Conservation (phyloP, 2,113 vertebrate genomes). For the Siniperca chuatsi region DNA sequence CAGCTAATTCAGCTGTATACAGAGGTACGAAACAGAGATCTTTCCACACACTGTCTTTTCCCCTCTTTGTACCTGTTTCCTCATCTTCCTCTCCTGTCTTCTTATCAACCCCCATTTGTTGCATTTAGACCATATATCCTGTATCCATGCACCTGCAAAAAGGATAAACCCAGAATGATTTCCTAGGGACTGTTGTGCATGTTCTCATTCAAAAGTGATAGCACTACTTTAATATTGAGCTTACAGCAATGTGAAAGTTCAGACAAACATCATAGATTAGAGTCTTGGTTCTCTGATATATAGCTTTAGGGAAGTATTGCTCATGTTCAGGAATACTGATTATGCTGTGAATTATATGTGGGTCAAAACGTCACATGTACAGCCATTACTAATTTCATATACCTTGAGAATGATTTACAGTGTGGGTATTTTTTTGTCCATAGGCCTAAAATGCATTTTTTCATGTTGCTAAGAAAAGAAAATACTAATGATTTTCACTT, state of each 20-base stretch:
- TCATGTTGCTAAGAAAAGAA: not conserved
- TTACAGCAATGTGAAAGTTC: conserved; percentile 49
- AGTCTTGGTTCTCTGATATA: conserved; percentile 39
- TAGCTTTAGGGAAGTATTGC: conserved; percentile 10
- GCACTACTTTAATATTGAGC: conserved; percentile 50
- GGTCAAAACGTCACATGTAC: not conserved
- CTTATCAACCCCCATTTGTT: conserved; percentile 1
- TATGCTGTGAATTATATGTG: not conserved
- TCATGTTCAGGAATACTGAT: conserved; percentile 45
- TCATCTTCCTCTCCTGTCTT: not conserved
- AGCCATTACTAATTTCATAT: not conserved
- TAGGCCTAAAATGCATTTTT: not conserved
- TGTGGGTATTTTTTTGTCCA: not conserved
- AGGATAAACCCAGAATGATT: conserved; percentile 28
- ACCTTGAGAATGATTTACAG: not conserved
- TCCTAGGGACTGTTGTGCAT: not conserved
- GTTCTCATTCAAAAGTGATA: conserved; percentile 29
- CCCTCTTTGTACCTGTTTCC: not conserved
- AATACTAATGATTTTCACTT: not conserved
- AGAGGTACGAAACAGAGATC: not conserved
- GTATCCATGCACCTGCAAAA: not conserved
- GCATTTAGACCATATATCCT: not conserved
- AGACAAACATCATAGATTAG: conserved; percentile 56
- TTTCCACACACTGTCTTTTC: not conserved
- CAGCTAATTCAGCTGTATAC: not conserved